phyloP scores from a whole-genome alignment of 2,113 vertebrate genomes.

The Rynchops niger region DNA sequence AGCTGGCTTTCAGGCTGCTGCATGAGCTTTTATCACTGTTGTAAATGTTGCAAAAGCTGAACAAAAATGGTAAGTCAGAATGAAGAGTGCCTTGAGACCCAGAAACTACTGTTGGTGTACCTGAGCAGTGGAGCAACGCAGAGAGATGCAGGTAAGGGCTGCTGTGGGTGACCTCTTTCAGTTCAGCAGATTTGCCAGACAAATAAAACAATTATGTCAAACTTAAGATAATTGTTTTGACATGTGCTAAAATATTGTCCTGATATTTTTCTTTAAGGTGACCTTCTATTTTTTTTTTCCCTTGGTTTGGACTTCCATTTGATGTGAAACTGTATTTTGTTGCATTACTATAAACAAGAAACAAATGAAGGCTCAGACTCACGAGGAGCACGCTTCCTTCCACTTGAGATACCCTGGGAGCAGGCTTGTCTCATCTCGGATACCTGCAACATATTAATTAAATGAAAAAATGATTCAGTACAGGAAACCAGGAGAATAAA shows the following conservation, averaged over 20 bases:
- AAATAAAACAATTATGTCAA: neutral
- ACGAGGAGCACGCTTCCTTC: rapidly evolving
- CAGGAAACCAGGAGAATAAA: neutral
- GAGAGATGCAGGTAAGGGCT: neutral
- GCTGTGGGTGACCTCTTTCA: neutral
- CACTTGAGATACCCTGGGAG: neutral
- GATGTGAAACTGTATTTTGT: neutral
- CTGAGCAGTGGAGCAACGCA: neutral
- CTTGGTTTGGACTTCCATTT: neutral
- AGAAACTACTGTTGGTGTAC: neutral
- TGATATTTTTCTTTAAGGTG: neutral
- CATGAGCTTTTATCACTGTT: neutral
- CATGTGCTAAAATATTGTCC: neutral
- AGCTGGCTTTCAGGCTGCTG: neutral
- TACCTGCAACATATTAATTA: neutral
- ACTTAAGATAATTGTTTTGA: neutral
- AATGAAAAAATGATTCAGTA: neutral
- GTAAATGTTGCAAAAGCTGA: neutral
- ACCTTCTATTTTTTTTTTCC: neutral
- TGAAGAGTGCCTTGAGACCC: neutral
- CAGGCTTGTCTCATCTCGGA: neutral
- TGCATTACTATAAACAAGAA: neutral
- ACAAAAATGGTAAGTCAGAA: neutral
- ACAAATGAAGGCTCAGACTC: neutral
- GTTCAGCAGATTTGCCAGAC: neutral